Evolutionary conservation across 2,888 invertebrate genomes (phyloP), one percentile per base, ranked within the genome.

Genomic region (Blastobasis adustella): DNA sequence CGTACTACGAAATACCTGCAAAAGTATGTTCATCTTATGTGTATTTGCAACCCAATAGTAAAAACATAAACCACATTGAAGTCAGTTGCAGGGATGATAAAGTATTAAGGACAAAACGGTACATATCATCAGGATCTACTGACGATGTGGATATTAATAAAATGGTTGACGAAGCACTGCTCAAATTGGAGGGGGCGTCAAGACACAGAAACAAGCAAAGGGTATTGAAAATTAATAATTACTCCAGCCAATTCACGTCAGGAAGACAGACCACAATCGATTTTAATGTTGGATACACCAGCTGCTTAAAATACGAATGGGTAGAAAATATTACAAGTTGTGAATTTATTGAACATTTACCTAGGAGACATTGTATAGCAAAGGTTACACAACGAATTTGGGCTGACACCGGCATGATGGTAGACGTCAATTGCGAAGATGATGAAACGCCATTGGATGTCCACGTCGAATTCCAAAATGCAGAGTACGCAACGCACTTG

Each of bases 221-320:
- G 54, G 65, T 85, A 44, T 53, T 80, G 5, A 65, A 73, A 53
- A 77, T 86, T 40, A 83, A 84, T 51, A 78, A 74, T 54, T 73
- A 73, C 56, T 71, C 74, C 9, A 75, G 74, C 8, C 80, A 78
- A 68, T 67, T 82, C 54, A 74, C 73, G n/a, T 64, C 78, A 0
- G 79, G 78, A 2, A 74, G 67, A 66, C 67, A 78, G 47, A 84
- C 82, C 6, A 77, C 75, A 1, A 83, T 86, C 45, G 76, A 85
- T 61, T 86, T 86, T 54, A 82, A 86, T 53, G 82, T 84, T 1
- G 86, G 77, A 10, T 86, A 79, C 59, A 84, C 86, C 10, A 74
- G 74, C 37, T 86, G 86, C 59, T 65, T 84, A 45, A 86, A 86
- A 62, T 82, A 74, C 52, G 86, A 86, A 56, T 79, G 74, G 74